A percentile compares a stretch with the other conserved stretches of the same genome.
Evolutionary conservation across 2,113 vertebrate genomes (phyloP).

Genomic region (Eretmochelys imbricata): DNA sequence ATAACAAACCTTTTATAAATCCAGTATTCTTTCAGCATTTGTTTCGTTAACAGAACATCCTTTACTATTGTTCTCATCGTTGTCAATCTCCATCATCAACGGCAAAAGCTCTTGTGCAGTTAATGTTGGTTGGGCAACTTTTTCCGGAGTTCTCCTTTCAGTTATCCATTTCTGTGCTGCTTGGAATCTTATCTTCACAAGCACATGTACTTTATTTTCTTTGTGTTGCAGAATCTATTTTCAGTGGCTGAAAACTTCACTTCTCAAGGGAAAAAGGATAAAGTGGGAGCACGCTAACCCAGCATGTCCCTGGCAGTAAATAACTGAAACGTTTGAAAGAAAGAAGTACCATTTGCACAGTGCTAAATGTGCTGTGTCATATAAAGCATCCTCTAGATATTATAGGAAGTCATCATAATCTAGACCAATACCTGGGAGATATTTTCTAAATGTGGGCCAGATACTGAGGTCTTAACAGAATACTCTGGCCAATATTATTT

Average conservation of each 20-base stretch:
- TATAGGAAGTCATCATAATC: conserved; percentile 30
- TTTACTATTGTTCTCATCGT: neutral
- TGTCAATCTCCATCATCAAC: neutral
- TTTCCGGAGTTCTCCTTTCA: neutral
- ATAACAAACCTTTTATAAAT: neutral
- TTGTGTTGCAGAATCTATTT: neutral
- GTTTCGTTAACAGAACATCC: neutral
- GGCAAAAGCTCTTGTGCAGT: neutral
- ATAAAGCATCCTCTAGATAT: neutral
- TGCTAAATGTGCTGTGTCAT: conserved; percentile 1
- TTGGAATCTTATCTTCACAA: neutral
- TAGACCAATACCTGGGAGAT: conserved; percentile 49
- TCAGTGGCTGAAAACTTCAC: neutral
- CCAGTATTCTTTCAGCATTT: neutral
- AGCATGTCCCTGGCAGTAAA: neutral
- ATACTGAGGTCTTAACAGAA: neutral
- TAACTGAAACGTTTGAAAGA: conserved; percentile 34
- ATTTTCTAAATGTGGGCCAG: conserved; percentile 23
- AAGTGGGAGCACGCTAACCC: neutral
- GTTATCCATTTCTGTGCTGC: neutral
- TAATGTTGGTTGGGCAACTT: neutral
- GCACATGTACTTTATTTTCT: neutral
- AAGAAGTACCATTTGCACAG: conserved; percentile 42
- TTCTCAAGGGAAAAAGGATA: neutral
- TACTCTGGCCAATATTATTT: neutral